Percentiles rank a stretch among this genome's conserved stretches.
Conservation (phyloP, 2,113 vertebrate genomes). For the Vombatus ursinus region DNA sequence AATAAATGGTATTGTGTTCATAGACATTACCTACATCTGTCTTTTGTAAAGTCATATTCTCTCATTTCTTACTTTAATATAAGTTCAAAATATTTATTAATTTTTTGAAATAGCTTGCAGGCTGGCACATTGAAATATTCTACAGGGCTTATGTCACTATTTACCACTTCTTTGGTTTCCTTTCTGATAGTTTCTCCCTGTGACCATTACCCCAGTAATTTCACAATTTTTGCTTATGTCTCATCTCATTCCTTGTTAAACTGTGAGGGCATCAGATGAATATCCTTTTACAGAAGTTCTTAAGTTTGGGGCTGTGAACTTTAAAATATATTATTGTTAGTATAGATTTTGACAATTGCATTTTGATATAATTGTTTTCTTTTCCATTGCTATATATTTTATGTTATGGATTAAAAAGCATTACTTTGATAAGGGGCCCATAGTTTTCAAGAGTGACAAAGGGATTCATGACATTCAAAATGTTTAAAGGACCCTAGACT, state of each 20-base stretch:
- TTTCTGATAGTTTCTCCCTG: neutral
- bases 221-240: slow-evolving; percentile 23
- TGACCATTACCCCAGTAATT: slow-evolving; percentile 2
- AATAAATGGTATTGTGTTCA: slow-evolving; percentile 1
- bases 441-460: neutral
- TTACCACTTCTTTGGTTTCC: slow-evolving; percentile 7
- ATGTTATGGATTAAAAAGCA: neutral
- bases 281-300: neutral
- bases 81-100: slow-evolving; percentile 59
- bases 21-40: neutral
- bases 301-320: neutral
- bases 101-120: slow-evolving; percentile 7
- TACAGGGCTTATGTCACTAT: slow-evolving; percentile 22
- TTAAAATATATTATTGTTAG: too few relatives aligned
- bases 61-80: slow-evolving; percentile 36
- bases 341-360: neutral
- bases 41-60: slow-evolving; percentile 10
- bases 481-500: neutral
- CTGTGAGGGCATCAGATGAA: neutral
- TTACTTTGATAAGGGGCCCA: neutral
- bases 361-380: neutral
- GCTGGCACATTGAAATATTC: neutral
- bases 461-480: neutral
- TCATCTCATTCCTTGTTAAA: neutral
- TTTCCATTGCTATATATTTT: slow-evolving; percentile 22